A percentile compares a stretch with the other conserved stretches of the same genome.
Evolutionary conservation across 2,888 invertebrate species (phyloP).

Genomic region (Lycia hirtaria): DNA sequence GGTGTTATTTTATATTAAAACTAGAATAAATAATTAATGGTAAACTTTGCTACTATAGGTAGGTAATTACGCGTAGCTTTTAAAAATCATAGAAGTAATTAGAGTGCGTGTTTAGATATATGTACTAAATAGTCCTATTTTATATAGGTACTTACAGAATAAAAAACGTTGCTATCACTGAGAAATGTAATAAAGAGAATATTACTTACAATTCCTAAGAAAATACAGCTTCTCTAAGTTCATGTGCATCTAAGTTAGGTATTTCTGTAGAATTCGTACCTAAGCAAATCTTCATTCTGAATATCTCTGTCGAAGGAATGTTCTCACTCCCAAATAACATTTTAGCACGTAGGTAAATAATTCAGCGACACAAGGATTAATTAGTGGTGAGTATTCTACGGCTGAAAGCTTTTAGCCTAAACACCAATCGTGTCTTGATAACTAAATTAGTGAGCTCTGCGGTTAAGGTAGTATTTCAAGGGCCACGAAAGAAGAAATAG

Average conservation of each 20-base stretch:
- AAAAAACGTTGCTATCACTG: background rate
- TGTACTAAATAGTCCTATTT: too few relatives aligned
- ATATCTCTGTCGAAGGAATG: slow-evolving; percentile 15
- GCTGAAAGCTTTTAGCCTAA: slow-evolving; percentile 33
- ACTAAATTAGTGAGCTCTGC: slow-evolving; percentile 19
- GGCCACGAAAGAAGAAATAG: too few relatives aligned
- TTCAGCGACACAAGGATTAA: slow-evolving; percentile 36
- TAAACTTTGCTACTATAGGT: too few relatives aligned
- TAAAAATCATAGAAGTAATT: too few relatives aligned
- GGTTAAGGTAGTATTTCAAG: too few relatives aligned
- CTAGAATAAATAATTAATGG: too few relatives aligned
- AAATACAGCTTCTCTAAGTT: background rate
- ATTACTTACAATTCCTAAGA: background rate
- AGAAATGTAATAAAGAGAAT: background rate
- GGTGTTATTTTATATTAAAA: too few relatives aligned
- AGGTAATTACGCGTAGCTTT: too few relatives aligned
- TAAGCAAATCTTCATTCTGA: slow-evolving; percentile 2
- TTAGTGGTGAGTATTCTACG: slow-evolving; percentile 32
- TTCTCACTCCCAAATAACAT: slow-evolving; percentile 14
- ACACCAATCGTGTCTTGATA: slow-evolving; percentile 29
- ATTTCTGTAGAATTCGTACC: slow-evolving; percentile 13
- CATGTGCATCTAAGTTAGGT: background rate
- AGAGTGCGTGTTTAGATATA: too few relatives aligned
- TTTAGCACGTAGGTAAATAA: slow-evolving; percentile 33
- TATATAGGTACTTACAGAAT: background rate